Evolutionary conservation across 2,888 invertebrate species (phyloP).

Genomic region (Apamea sordens): DNA sequence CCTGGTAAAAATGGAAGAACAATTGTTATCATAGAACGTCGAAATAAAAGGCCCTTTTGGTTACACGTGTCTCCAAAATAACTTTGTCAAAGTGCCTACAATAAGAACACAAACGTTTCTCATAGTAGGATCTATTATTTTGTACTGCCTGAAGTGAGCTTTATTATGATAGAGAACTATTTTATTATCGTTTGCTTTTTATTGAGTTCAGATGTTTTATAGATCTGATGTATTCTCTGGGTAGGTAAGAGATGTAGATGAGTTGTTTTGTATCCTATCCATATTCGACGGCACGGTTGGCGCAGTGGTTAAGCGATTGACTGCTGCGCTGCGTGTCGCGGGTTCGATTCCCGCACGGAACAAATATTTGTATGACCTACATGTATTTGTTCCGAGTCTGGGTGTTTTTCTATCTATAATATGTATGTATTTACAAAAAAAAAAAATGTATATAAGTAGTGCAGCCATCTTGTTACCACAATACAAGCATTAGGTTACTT

Average conservation of each 20-base stretch:
- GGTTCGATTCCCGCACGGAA: too few relatives aligned
- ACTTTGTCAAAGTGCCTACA: constrained; percentile 25
- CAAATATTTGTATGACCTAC: too few relatives aligned
- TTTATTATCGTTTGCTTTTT: constrained; percentile 2
- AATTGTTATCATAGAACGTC: not conserved
- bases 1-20: not conserved
- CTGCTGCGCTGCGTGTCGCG: too few relatives aligned
- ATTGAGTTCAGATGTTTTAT: not conserved
- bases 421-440: too few relatives aligned
- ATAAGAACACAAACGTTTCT: not conserved
- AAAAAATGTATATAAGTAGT: too few relatives aligned
- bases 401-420: too few relatives aligned
- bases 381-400: too few relatives aligned
- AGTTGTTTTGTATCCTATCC: not conserved
- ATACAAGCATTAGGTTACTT: too few relatives aligned
- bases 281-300: too few relatives aligned
- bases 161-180: constrained; percentile 13
- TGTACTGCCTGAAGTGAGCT: constrained; percentile 5
- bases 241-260: not conserved
- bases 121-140: constrained; percentile 6
- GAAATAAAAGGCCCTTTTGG: not conserved
- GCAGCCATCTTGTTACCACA: too few relatives aligned
- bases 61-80: constrained; percentile 28
- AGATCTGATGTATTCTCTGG: not conserved
- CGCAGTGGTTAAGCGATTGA: too few relatives aligned